phyloP scores from a whole-genome alignment of 2,888 invertebrate genomes.

The Heliconius ethilla region DNA sequence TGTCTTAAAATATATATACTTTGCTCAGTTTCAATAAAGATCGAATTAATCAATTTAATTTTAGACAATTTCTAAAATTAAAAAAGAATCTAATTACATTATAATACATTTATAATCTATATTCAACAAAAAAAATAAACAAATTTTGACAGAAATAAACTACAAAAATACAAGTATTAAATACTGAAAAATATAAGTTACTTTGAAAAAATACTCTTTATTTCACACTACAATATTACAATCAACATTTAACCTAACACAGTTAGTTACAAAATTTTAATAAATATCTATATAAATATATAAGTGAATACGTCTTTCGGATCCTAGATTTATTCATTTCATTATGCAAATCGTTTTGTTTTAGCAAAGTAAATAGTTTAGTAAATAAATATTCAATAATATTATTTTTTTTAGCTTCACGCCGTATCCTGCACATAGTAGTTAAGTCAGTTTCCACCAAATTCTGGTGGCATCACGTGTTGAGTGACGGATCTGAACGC shows the following conservation, averaged over 20 bases:
- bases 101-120: conserved; percentile 3
- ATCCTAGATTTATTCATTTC: not conserved
- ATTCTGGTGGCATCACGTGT: too few relatives aligned
- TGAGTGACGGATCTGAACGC: too few relatives aligned
- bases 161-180: conserved; percentile 3
- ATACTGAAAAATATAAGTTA: conserved; percentile 23
- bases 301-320: conserved; percentile 8
- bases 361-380: too few relatives aligned
- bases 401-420: too few relatives aligned
- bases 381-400: too few relatives aligned
- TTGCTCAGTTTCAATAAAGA: conserved; percentile 2
- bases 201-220: conserved; percentile 22
- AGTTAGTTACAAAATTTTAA: conserved; percentile 39
- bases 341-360: too few relatives aligned
- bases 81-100: conserved; percentile 1
- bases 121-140: not conserved
- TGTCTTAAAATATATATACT: conserved; percentile 8
- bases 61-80: not conserved
- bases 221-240: conserved; percentile 14
- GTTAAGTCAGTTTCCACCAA: too few relatives aligned
- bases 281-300: conserved; percentile 1
- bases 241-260: conserved; percentile 27
- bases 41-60: too few relatives aligned
- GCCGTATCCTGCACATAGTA: too few relatives aligned
- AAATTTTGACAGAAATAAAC: not conserved